Conservation (phyloP, 1,140 invertebrate genomes). For the Apis dorsata region DNA sequence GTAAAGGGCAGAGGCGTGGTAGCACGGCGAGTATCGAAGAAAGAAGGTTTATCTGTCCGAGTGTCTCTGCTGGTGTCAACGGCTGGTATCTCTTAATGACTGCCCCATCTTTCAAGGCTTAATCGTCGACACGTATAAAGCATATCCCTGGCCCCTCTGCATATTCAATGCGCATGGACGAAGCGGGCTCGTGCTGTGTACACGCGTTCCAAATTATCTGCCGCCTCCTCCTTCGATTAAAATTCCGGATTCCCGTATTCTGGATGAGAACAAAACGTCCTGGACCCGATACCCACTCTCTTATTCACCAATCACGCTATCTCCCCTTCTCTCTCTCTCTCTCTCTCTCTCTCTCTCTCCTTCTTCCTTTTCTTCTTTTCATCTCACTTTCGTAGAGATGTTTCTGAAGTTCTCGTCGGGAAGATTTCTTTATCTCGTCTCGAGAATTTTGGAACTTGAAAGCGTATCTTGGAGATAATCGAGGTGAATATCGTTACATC, state of each 20-base stretch:
- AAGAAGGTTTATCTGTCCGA: conserved; percentile 67
- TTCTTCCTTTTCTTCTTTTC: neutral
- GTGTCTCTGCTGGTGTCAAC: conserved; percentile 76
- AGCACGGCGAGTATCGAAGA: neutral
- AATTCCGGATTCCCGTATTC: conserved; percentile 46
- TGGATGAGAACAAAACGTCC: conserved; percentile 9
- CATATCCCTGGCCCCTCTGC: conserved; percentile 73
- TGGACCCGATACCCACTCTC: no score
- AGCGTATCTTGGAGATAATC: no score
- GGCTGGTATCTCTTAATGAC: conserved; percentile 78
- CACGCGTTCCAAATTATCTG: conserved; percentile 53
- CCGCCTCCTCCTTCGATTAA: conserved; percentile 37
- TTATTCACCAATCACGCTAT: neutral
- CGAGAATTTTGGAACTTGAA: no score
- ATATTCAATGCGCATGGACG: conserved; percentile 75
- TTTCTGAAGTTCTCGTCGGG: neutral
- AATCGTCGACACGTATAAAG: conserved; percentile 80
- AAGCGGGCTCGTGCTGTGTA: conserved; percentile 59
- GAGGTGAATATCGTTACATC: no score
- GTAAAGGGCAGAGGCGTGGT: neutral
- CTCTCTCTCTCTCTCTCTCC: no score
- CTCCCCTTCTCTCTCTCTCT: no score
- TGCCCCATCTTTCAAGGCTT: conserved; percentile 77
- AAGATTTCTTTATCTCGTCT: no score
- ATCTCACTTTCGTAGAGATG: neutral